Percentiles rank a stretch among this genome's conserved stretches.
Conservation (phyloP, 2,797 vertebrate genomes). For the Phoxinus dragarum region DNA sequence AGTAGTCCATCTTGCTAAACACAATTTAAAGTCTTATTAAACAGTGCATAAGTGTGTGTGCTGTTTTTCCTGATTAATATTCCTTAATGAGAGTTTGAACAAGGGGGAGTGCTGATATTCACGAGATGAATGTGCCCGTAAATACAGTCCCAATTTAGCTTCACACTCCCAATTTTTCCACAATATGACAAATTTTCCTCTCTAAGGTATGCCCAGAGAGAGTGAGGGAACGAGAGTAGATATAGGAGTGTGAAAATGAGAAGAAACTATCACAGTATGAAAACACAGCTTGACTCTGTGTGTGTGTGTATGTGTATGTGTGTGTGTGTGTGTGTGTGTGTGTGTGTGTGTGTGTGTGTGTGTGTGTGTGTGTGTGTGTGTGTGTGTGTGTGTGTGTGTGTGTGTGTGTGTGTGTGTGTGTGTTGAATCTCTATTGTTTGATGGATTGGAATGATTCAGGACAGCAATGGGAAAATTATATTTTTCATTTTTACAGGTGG, state of each 20-base stretch:
- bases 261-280: neutral
- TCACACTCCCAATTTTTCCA: conserved; percentile 18
- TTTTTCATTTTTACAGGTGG: conserved; percentile 44
- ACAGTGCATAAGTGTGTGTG: conserved; percentile 22
- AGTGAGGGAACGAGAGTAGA: neutral
- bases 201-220: conserved; percentile 31
- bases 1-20: conserved; percentile 29
- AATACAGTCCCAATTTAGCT: conserved; percentile 27
- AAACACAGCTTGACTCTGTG: conserved; percentile 5
- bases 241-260: conserved; percentile 9
- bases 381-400: conserved; percentile 30
- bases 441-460: conserved; percentile 38
- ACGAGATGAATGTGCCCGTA: conserved; percentile 29
- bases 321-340: conserved; percentile 30
- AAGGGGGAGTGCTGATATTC: conserved; percentile 28
- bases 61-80: conserved; percentile 32
- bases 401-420: conserved; percentile 21
- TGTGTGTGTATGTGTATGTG: conserved; percentile 27
- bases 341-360: conserved; percentile 21
- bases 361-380: conserved; percentile 24
- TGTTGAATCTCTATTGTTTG: conserved; percentile 39
- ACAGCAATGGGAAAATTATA: conserved; percentile 36
- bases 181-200: conserved; percentile 29
- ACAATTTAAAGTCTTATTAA: conserved; percentile 34
- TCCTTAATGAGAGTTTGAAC: conserved; percentile 42